These are phyloP conservation scores for Pammene fasciana DNA, from an alignment of 2,888 invertebrate species.

Conservation along the genomic window DNA sequence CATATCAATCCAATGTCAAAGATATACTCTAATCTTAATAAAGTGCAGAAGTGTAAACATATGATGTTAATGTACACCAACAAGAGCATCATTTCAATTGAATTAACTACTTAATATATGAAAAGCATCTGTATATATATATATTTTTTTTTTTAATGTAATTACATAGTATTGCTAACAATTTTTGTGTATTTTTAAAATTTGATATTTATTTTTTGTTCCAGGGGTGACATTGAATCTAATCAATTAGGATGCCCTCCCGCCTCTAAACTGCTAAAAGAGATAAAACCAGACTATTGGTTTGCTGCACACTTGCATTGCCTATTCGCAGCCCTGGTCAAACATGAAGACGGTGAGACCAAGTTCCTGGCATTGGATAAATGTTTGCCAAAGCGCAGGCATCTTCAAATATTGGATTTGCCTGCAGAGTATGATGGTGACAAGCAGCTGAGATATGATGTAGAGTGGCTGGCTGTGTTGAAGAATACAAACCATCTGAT, in stretches of 20 bases:
- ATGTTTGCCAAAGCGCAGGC: conserved; percentile 94
- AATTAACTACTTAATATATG: too few species aligned
- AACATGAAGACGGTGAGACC: conserved; percentile 85
- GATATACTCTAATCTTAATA: too few species aligned
- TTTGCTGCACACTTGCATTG: conserved; percentile 99
- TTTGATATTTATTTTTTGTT: conserved; percentile 52
- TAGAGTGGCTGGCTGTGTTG: conserved; percentile 97
- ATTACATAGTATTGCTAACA: too few species aligned
- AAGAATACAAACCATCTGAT: conserved; percentile 94
- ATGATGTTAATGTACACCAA: too few species aligned
- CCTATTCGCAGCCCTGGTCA: conserved; percentile 95
- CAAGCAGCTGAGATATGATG: conserved; percentile 88
- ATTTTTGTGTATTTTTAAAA: too few species aligned
- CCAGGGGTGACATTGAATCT: conserved; percentile 91
- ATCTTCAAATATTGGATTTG: conserved; percentile 92
- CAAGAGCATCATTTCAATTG: too few species aligned
- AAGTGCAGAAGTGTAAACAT: too few species aligned
- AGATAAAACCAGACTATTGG: conserved; percentile 95
- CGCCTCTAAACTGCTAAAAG: conserved; percentile 90
- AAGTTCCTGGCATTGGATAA: conserved; percentile 98
- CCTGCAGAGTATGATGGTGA: conserved; percentile 81
- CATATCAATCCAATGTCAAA: too few species aligned
- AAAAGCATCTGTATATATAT: too few species aligned
- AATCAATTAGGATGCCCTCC: conserved; percentile 94
- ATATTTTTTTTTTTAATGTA: too few species aligned